Evolutionary conservation across 2,797 vertebrate genomes (phyloP), one percentile per base, ranked within the genome.

Genomic region (Myripristis jacobus): DNA sequence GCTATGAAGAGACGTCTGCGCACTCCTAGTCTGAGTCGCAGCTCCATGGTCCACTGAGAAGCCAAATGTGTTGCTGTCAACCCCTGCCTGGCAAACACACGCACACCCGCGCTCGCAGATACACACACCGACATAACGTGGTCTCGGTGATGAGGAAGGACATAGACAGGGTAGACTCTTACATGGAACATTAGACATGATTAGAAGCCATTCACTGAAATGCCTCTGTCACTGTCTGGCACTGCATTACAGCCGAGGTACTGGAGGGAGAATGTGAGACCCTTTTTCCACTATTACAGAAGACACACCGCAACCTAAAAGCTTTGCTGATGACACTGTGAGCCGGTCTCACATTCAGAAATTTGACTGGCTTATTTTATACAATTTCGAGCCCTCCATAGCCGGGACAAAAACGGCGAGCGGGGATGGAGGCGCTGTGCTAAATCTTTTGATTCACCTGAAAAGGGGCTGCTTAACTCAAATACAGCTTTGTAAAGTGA

Each of bases 161-260:
- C 80, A 86, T 82, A 88, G 79, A 89, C 88, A 80, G 86, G 81
- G 73, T 70, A 77, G 84, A 82, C 81, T 85, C 86, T 89, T 89
- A 85, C 87, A 91, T 89, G 89, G 85, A 90, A 93, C 89, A 91
- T 92, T 93, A 90, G 87, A 88, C 75, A 90, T 93, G 90, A 93
- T 92, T 92, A 88, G 84, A 89, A 85, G 85, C 81, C 75, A 85
- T 89, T 87, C 79, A 59, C 84, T 67, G 72, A 87, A 87, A 83
- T 79, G 79, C 73, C 55, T 58, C 78, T 55, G 78, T 79, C 78
- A 76, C 61, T 60, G 25, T 1, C 69, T 52, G 46, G 51, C 61
- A 54, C 31, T 50, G 69, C 59, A 52, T 74, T 31, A 66, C 51
- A 52, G 74, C 19, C 55, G 11, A 68, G 58, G 55, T 36, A 70